These are phyloP conservation scores for Coptodon bakossiorum DNA, from an alignment of 2,113 vertebrate genomes.

Conservation along the genomic window DNA sequence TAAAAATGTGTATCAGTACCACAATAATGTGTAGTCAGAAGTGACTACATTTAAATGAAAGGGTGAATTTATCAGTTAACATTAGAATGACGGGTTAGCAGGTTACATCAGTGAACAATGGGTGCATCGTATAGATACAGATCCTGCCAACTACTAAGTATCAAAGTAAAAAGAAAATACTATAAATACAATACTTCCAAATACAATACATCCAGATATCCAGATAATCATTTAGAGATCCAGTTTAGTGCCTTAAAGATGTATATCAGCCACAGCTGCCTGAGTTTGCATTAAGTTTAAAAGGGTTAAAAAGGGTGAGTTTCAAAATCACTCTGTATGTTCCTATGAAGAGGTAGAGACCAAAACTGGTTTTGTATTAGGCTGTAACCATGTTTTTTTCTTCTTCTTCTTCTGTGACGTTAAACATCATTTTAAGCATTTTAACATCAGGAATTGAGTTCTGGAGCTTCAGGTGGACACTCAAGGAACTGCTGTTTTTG, in stretches of 20 bases:
- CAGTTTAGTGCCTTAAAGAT: not conserved
- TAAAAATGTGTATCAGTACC: not conserved
- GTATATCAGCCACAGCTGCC: rapidly evolving
- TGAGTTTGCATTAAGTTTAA: not conserved
- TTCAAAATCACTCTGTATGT: not conserved
- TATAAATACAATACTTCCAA: not conserved
- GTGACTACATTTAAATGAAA: not conserved
- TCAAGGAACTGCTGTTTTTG: not conserved
- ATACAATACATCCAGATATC: not conserved
- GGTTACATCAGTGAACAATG: not conserved
- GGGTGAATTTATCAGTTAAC: not conserved
- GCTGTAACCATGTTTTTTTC: not conserved
- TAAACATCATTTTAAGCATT: not conserved
- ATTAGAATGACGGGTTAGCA: not conserved
- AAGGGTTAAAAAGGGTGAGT: not conserved
- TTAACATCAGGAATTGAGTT: not conserved
- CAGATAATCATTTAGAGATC: not conserved
- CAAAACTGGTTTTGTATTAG: not conserved
- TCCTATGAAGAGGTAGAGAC: not conserved
- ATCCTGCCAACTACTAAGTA: not conserved
- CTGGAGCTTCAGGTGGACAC: not conserved
- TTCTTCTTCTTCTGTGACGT: rapidly evolving
- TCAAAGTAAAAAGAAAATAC: rapidly evolving
- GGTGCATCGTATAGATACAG: rapidly evolving
- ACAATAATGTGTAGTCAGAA: not conserved